Base-by-base conservation (phyloP, 1,140 invertebrate genomes). In the Drosophila teissieri region DNA sequence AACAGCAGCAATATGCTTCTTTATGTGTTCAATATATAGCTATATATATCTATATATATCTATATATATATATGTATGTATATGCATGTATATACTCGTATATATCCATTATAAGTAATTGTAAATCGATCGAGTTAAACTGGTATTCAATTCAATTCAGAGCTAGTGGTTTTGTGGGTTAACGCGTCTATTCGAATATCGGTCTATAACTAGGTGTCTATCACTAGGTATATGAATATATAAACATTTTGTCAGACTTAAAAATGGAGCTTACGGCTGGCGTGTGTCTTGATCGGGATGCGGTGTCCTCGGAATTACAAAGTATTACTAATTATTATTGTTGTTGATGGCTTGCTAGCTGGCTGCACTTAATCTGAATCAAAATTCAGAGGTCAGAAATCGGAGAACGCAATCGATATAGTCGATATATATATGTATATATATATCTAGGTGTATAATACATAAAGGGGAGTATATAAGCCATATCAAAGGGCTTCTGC, bases 181-280 rank as follows among this genome's bases (percentile, higher is more conserved):
- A 69, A 69, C 65, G 65, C 65, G 39, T 39, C 48, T 75, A 53
- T n/a, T n/a, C n/a, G n/a, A n/a, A n/a, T 60, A 51, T 53, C 70
- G 57, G 52, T 75, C 52, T 73, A 63, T 55, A 68, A 53, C 63
- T 78, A 78, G 37, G 54, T 54, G 39, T 69, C 22, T 68, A 69
- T 68, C 53, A 36, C 31, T 31, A 64, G 64, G 64, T 64, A 75
- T 76, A 76, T 75, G 48, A 70, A 54, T 73, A 62, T 73, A 61
- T 83, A 85, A 80, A 85, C 79, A 85, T 73, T 76, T 78, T 61
- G 11, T 86, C 82, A 86, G 82, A 86, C 82, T 86, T 86, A 79
- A 83, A 73, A 76, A 88, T 86, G 79, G 82, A 86, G 82, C 80
- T 78, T 74, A 49, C 57, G 48, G 61, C 73, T 77, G 65, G 49